Percentiles rank a stretch among this genome's conserved stretches.
phyloP scores from a whole-genome alignment of 92 coral and sea anemone species.

The Blastomussa wellsi region DNA sequence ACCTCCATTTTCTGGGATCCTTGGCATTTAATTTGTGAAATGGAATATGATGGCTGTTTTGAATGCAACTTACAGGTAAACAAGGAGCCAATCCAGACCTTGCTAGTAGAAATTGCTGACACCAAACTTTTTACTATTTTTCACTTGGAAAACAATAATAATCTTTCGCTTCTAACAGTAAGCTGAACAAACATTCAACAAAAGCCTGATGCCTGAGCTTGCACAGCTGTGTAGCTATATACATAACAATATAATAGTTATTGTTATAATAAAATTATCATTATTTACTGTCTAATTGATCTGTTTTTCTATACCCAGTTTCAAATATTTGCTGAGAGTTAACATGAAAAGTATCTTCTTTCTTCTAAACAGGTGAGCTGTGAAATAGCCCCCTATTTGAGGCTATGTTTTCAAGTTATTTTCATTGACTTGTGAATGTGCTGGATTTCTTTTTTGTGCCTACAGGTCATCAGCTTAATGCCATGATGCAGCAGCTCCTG shows the following conservation, averaged over 20 bases:
- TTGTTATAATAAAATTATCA: too few species aligned
- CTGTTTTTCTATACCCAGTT: constrained; percentile 34
- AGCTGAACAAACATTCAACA: too few species aligned
- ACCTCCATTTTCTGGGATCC: not conserved
- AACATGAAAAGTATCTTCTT: constrained; percentile 60
- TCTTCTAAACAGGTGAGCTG: constrained; percentile 66
- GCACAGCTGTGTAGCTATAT: too few species aligned
- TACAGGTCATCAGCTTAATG: too few species aligned
- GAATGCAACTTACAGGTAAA: not conserved
- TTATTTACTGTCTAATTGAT: not conserved
- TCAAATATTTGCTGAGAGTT: constrained; percentile 62
- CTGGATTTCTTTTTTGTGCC: too few species aligned
- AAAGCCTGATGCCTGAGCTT: not conserved
- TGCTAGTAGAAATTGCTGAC: not conserved
- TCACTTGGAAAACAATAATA: too few species aligned
- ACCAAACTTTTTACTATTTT: not conserved
- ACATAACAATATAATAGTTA: not conserved
- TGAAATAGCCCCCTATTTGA: not conserved
- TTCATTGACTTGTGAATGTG: not conserved
- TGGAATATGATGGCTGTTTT: not conserved
- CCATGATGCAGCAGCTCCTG: too few species aligned
- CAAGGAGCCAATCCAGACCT: not conserved
- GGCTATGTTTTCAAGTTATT: not conserved
- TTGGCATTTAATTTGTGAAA: not conserved
- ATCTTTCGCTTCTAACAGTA: not conserved